These are phyloP conservation scores for Anseranas semipalmata DNA, from an alignment of 2,113 vertebrate species.

Conservation along the genomic window DNA sequence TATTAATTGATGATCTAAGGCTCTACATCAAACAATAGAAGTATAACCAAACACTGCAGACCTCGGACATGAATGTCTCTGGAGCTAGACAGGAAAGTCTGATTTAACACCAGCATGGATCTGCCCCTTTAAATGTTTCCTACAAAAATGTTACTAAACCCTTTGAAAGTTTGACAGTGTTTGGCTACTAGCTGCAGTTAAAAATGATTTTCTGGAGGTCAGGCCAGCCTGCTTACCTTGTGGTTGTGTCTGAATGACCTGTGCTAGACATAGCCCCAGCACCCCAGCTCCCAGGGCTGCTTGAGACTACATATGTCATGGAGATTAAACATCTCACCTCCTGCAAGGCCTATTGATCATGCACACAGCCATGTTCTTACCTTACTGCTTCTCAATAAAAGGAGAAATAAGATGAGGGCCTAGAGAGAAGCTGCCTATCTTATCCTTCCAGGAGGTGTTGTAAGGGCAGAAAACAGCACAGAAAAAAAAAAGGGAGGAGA, in stretches of 20 bases:
- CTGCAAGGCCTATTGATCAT: not conserved
- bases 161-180: slow-evolving; percentile 44
- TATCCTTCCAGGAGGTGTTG: not conserved
- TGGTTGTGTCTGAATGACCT: slow-evolving; percentile 3
- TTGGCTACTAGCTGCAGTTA: slow-evolving; percentile 54
- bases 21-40: slow-evolving; percentile 36
- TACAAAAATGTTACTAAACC: slow-evolving; percentile 34
- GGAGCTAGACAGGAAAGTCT: slow-evolving; percentile 18
- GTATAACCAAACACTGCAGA: slow-evolving; percentile 13
- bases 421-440: not conserved
- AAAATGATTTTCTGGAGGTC: slow-evolving; percentile 40
- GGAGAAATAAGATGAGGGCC: not conserved
- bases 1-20: slow-evolving; percentile 56
- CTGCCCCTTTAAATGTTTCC: slow-evolving; percentile 58
- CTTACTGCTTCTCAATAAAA: not conserved
- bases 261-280: not conserved
- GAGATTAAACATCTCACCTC: not conserved
- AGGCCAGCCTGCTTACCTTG: slow-evolving; percentile 22
- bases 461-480: not conserved
- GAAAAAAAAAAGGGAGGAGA: not conserved
- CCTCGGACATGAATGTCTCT: slow-evolving; percentile 29
- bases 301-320: not conserved
- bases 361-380: not conserved
- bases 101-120: slow-evolving; percentile 32
- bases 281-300: not conserved